Evolutionary conservation across 2,797 vertebrate species (phyloP).

Genomic region (Pangasius djambal): DNA sequence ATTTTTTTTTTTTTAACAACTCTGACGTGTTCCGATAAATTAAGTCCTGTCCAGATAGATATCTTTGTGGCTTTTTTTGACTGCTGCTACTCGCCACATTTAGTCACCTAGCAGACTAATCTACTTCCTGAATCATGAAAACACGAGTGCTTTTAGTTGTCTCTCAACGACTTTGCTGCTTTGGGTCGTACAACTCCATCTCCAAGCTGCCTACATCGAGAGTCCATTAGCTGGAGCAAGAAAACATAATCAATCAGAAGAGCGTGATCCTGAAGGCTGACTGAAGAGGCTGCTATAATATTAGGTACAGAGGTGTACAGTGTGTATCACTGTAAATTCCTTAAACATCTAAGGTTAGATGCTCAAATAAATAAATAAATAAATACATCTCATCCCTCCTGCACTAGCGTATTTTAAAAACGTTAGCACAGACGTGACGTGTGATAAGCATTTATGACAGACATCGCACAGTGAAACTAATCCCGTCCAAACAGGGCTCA

Average conservation of each 20-base stretch:
- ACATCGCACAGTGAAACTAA: not conserved
- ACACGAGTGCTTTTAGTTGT: not conserved
- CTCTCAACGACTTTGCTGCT: not conserved
- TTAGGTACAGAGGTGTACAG: too few relatives aligned
- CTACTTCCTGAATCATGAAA: not conserved
- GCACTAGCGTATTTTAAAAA: not conserved
- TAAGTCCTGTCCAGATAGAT: not conserved
- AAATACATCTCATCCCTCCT: not conserved
- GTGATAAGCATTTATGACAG: not conserved
- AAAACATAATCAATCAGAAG: constrained; percentile 6
- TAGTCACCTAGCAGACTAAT: not conserved
- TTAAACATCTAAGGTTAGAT: not conserved
- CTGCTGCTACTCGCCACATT: not conserved
- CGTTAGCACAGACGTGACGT: not conserved
- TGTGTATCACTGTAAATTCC: not conserved
- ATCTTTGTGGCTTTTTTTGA: not conserved
- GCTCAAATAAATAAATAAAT: too few relatives aligned
- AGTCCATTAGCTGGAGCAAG: not conserved
- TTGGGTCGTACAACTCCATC: not conserved
- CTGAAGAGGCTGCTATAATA: not conserved
- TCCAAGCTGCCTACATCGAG: not conserved
- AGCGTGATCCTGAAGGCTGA: not conserved
- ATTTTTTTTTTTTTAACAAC: not conserved
- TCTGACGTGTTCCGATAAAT: not conserved
- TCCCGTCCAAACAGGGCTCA: not conserved